Evolutionary conservation across 2,797 vertebrate species (phyloP), one percentile per base, ranked within the genome.

Genomic region (Arremon aurantiirostris): DNA sequence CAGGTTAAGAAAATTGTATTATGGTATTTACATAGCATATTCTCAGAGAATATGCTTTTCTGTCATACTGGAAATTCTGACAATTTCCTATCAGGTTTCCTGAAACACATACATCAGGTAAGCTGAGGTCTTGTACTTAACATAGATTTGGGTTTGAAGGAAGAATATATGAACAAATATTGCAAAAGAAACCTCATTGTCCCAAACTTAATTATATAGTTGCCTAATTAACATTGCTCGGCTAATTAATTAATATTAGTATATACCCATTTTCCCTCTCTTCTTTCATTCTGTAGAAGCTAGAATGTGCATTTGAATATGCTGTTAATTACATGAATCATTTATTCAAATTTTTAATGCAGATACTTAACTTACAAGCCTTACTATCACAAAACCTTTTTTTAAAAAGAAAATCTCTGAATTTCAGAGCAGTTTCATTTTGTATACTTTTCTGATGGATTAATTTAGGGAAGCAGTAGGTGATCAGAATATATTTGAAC

Each of bases 171-270:
- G 77, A 92, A 73, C 30, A 86, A 91, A 87, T 32, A 60, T 8
- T 78, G 26, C 46, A 96, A 93, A 90, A 27, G 34, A 91, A 95
- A 87, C 35, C 23, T 88, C 79, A 34, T 59, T 90, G 47, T 64
- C 73, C 47, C 76, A 88, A 81, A 84, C 35, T 39, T 88, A 88
- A 95, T 96, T 88, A 66, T 63, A 30, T 37, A 92, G 47, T 42
- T 44, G 47, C 34, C 55, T 91, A 92, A 92, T 92, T 90, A 96
- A 88, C 24, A 76, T 72, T 65, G 11, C 14, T 90, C 90, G 47
- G 18, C 6, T 94, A 96, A 89, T 93, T 94, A 94, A 94, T 95
- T 96, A 92, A 66, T 95, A 86, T 83, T 66, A 35, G 37, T 91
- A 49, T 52, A 63, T 52, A 86, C 17, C 5, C 18, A 57, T 86